Evolutionary conservation across 2,888 invertebrate species (phyloP).

Genomic region (Gymnoscelis rufifasciata): DNA sequence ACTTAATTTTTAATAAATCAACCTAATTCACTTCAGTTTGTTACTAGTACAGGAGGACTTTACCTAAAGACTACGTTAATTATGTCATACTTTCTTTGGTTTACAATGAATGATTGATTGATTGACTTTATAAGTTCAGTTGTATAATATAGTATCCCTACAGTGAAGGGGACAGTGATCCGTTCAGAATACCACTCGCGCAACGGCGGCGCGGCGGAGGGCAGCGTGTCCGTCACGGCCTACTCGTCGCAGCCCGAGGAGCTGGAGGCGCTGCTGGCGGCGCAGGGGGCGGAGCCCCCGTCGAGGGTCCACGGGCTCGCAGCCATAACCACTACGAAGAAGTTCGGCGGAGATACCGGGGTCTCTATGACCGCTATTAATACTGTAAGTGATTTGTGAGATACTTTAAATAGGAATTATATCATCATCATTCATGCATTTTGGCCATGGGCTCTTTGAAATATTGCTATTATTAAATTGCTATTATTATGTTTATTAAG

Average conservation of each 20-base stretch:
- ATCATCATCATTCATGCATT: no score
- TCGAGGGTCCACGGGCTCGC: constrained; percentile 68
- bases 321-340: constrained; percentile 69
- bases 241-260: constrained; percentile 83
- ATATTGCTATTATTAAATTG: no score
- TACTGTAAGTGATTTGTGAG: constrained; percentile 45
- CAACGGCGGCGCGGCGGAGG: constrained; percentile 83
- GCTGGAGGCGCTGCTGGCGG: constrained; percentile 60
- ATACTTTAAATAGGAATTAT: constrained; percentile 7
- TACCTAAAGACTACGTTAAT: no score
- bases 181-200: constrained; percentile 83
- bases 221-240: constrained; percentile 83
- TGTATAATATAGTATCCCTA: no score
- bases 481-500: no score
- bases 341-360: constrained; percentile 67
- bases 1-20: no score
- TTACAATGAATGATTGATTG: no score
- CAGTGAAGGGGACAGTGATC: constrained; percentile 86
- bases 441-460: no score
- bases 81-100: no score
- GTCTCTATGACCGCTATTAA: constrained; percentile 54
- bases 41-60: no score
- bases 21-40: no score
- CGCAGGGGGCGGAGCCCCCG: constrained; percentile 53
- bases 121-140: no score